Evolutionary conservation across 2,113 vertebrate genomes (phyloP).

Genomic region (Gymnorhina tibicen): DNA sequence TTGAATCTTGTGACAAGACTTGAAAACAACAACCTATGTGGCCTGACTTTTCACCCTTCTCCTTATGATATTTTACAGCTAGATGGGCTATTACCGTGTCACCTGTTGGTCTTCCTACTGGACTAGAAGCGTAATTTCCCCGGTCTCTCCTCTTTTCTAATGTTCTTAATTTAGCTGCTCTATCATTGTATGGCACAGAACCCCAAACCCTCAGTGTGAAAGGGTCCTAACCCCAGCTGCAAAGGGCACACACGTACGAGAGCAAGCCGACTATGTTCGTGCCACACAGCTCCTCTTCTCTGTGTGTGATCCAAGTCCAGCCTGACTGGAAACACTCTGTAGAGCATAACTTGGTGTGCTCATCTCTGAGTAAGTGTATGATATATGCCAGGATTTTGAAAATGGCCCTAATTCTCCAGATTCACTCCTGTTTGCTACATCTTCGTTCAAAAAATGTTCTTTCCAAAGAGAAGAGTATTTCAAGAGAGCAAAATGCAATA

Average conservation of each 20-base stretch:
- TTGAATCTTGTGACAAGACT: neutral
- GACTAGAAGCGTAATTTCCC: neutral
- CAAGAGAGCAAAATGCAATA: neutral
- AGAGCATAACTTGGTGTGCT: neutral
- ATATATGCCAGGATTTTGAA: neutral
- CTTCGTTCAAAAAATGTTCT: neutral
- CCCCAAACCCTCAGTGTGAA: neutral
- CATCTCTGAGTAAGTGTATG: neutral
- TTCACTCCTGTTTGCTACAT: neutral
- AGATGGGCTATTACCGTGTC: neutral
- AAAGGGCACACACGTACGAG: neutral
- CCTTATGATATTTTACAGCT: neutral
- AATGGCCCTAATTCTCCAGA: neutral
- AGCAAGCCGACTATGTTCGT: accelerated
- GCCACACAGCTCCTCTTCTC: neutral
- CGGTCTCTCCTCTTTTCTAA: neutral
- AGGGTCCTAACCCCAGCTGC: neutral
- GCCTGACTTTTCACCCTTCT: neutral
- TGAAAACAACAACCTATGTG: neutral
- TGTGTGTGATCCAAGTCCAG: neutral
- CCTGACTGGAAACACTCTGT: neutral
- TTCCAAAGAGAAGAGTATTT: neutral
- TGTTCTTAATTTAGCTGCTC: neutral
- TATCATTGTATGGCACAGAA: neutral
- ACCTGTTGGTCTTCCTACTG: neutral